phyloP scores from a whole-genome alignment of 2,888 invertebrate species.

The Serrognathus titanus region DNA sequence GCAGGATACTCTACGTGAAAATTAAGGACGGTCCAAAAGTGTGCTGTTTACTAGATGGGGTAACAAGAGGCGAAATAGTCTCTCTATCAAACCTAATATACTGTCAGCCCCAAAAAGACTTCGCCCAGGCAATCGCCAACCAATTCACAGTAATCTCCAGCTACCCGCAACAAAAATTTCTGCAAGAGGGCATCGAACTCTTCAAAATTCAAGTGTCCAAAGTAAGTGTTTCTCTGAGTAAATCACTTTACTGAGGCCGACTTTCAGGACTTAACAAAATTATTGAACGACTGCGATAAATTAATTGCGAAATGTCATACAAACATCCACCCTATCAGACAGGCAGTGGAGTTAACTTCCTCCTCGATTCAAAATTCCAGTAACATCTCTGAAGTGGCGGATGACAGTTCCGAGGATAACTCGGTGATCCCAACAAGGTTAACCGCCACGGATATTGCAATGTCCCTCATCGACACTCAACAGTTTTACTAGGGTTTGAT shows the following conservation, averaged over 20 bases:
- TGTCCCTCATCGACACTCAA: constrained; percentile 42
- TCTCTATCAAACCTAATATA: constrained; percentile 61
- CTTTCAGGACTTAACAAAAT: constrained; percentile 34
- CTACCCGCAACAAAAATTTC: constrained; percentile 55
- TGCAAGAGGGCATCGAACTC: constrained; percentile 50
- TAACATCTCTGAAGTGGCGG: constrained; percentile 13
- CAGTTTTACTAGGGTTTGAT: constrained; percentile 23
- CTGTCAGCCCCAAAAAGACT: constrained; percentile 53
- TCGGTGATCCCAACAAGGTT: constrained; percentile 31
- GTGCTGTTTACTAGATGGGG: constrained; percentile 52
- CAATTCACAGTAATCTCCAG: constrained; percentile 61
- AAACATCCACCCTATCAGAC: not conserved
- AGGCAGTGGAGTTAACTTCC: no score
- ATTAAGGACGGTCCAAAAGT: constrained; percentile 48
- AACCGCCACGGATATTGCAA: constrained; percentile 39
- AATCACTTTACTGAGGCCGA: constrained; percentile 1
- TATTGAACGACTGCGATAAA: constrained; percentile 34
- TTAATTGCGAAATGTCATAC: constrained; percentile 27
- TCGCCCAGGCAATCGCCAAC: constrained; percentile 60
- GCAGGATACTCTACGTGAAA: constrained; percentile 47
- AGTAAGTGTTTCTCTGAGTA: constrained; percentile 17
- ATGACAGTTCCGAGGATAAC: constrained; percentile 33
- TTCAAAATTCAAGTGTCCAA: constrained; percentile 45
- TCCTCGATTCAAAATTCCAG: constrained; percentile 1
- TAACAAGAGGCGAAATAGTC: constrained; percentile 57